phyloP scores from a whole-genome alignment of 2,797 vertebrate genomes.

The Buceros bicornis region DNA sequence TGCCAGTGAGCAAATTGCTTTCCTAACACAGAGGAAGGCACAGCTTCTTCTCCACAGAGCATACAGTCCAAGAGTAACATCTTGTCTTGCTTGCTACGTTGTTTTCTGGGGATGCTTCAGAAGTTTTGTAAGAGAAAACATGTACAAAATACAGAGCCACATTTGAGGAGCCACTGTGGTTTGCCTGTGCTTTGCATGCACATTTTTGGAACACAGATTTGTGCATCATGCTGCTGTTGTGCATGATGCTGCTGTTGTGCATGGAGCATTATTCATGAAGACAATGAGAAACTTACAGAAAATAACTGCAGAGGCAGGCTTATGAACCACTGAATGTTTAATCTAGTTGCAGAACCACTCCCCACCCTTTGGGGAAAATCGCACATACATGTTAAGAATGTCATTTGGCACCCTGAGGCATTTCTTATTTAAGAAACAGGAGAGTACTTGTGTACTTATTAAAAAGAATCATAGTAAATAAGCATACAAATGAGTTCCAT shows the following conservation, averaged over 20 bases:
- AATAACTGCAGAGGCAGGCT: not conserved
- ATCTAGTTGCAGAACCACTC: conserved; percentile 16
- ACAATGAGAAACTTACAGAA: conserved; percentile 17
- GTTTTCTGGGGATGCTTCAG: not conserved
- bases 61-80: not conserved
- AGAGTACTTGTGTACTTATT: not conserved
- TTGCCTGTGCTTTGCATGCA: not conserved
- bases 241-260: not conserved
- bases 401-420: not conserved
- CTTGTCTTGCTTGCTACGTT: not conserved
- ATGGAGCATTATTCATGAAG: not conserved
- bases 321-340: conserved; percentile 1
- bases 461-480: not conserved
- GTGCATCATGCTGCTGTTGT: not conserved
- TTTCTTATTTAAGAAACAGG: conserved; percentile 13
- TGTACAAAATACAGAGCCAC: not conserved
- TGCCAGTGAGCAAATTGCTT: conserved; percentile 35
- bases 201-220: not conserved
- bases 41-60: not conserved
- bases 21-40: not conserved
- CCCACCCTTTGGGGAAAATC: not conserved
- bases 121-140: not conserved
- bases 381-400: not conserved
- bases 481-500: not conserved
- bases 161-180: not conserved